Evolutionary conservation across 2,888 invertebrate species (phyloP), one percentile per base, ranked within the genome.

Genomic region (Schrankia costaestrigalis): DNA sequence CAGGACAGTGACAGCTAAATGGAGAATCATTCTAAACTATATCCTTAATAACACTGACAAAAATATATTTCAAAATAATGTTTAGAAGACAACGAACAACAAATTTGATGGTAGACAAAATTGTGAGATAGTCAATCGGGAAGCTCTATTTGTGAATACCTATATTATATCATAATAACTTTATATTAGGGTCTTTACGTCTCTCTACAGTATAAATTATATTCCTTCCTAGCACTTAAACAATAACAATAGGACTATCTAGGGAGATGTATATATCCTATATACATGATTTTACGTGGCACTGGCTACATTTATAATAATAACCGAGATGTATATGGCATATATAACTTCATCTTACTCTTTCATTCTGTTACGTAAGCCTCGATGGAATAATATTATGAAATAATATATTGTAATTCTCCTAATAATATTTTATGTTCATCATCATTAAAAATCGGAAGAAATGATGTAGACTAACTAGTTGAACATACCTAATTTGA

Each of bases 81-180:
- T n/a, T n/a, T n/a, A 43, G 40, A 37, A 19, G 21, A 49, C 24
- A 35, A 52, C 55, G 62, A 61, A 52, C 47, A 53, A 64, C 46
- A 57, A 49, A 46, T 56, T 44, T 57, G 58, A 69, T 73, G 75
- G 74, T 69, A 79, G 76, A 80, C 78, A 66, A 69, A 59, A 65
- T 63, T 57, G 63, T 67, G 65, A 64, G 56, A 65, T 57, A 66
- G 46, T 71, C 54, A 55, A 65, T 71, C 56, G 66, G 86, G 86
- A 86, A 86, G 85, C 86, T 79, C 86, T 81, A 78, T 76, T 71
- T 63, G 65, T 72, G 72, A 78, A 79, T 67, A 75, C 67, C 74
- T 78, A 82, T 55, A 63, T 48, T 47, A 48, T 57, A 58, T 62
- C 56, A 51, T 63, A 3, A 23, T 44, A 44, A 59, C 49, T 67